Evolutionary conservation across 2,888 invertebrate genomes (phyloP).

Genomic region (Rhogogaster chlorosoma): DNA sequence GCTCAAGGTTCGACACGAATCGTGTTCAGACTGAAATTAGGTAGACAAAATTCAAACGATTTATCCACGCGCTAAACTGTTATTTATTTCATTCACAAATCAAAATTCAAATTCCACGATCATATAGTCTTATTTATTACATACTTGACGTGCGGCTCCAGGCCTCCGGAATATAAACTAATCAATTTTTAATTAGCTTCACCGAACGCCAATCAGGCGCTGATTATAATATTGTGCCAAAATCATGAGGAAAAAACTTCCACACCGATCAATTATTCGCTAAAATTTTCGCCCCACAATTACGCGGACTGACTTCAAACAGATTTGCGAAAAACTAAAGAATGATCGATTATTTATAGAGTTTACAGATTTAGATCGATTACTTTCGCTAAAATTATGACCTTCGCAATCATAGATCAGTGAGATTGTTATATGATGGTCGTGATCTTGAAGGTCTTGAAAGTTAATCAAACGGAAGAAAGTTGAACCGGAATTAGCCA

Average conservation of each 20-base stretch:
- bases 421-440: slow-evolving; percentile 51
- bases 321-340: neutral
- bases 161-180: neutral
- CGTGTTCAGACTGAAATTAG: slow-evolving; percentile 11
- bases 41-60: neutral
- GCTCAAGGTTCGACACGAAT: neutral
- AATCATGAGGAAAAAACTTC: neutral
- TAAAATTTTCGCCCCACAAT: neutral
- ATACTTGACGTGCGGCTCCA: neutral
- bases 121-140: neutral
- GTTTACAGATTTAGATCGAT: neutral
- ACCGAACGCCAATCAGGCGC: neutral
- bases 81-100: neutral
- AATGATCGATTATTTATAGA: neutral
- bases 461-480: slow-evolving; percentile 58
- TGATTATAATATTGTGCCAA: neutral
- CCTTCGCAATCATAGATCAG: slow-evolving; percentile 43
- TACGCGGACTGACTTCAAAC: neutral
- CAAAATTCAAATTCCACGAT: neutral
- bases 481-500: slow-evolving; percentile 51
- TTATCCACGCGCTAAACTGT: neutral
- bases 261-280: neutral
- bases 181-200: neutral
- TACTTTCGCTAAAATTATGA: neutral
- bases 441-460: slow-evolving; percentile 49